Evolutionary conservation across 35 echinoderm and acorn worm genomes (phyloP).

Genomic region (Holothuria glaberrima): DNA sequence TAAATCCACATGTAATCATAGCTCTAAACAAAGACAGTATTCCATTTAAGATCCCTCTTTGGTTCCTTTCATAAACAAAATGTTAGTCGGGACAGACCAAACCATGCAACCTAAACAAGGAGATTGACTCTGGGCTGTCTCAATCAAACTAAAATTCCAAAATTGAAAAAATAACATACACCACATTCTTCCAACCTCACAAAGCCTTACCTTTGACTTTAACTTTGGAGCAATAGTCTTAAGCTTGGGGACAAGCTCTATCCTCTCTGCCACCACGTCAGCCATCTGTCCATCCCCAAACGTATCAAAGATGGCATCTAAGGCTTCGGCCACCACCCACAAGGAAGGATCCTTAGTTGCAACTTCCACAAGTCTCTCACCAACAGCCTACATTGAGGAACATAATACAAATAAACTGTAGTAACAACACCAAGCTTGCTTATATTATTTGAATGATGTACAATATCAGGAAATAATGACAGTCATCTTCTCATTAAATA

Average conservation of each 20-base stretch:
- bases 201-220: slow-evolving; percentile 83
- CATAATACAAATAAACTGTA: too few relatives aligned
- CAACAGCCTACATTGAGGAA: slow-evolving; percentile 72
- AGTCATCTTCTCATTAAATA: too few relatives aligned
- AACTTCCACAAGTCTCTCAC: slow-evolving; percentile 77
- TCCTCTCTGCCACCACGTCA: slow-evolving; percentile 79
- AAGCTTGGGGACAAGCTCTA: slow-evolving; percentile 74
- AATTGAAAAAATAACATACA: neutral
- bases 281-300: slow-evolving; percentile 93
- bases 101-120: neutral
- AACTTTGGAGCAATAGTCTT: slow-evolving; percentile 82
- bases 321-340: slow-evolving; percentile 92
- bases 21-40: too few relatives aligned
- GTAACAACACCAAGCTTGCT: too few relatives aligned
- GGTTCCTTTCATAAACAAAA: neutral
- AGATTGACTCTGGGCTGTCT: too few relatives aligned
- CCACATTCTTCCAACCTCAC: neutral
- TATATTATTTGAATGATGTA: neutral
- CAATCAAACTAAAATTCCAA: too few relatives aligned
- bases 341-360: slow-evolving; percentile 80
- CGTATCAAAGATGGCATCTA: slow-evolving; percentile 97
- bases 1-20: too few relatives aligned
- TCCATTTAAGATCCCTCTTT: neutral
- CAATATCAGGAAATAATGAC: too few relatives aligned
- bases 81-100: neutral